Conservation (phyloP, 1,140 invertebrate species). For the Drosophila mayri region DNA sequence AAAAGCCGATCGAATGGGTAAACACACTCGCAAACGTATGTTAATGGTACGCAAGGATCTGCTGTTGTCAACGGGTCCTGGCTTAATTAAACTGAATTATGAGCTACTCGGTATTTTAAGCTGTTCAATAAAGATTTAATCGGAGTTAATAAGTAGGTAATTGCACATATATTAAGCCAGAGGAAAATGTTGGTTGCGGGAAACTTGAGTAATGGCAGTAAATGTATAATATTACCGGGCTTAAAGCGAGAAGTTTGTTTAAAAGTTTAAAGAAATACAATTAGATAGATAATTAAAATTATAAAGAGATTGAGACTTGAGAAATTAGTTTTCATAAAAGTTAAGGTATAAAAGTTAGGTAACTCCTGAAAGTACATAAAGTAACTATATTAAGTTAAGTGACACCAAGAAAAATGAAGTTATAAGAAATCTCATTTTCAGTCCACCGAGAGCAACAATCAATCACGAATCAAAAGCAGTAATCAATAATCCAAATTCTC, state of each 20-base stretch:
- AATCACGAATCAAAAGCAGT: conserved; percentile 16
- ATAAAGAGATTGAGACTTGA: no score
- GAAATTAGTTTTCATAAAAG: no score
- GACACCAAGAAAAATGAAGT: not conserved
- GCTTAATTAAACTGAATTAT: conserved; percentile 17
- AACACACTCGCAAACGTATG: conserved; percentile 5
- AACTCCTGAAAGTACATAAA: not conserved
- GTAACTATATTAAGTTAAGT: not conserved
- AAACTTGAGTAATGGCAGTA: not conserved
- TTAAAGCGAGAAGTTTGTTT: not conserved
- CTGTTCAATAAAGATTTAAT: conserved; percentile 7
- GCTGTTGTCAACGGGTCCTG: not conserved
- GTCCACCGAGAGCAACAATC: not conserved
- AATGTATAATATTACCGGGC: not conserved
- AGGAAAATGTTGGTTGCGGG: not conserved
- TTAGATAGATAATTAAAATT: no score
- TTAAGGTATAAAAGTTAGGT: no score
- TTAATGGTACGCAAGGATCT: conserved; percentile 4
- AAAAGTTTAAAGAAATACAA: not conserved
- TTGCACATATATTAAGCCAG: not conserved
- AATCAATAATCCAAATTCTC: conserved; percentile 16
- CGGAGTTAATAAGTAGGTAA: conserved; percentile 1
- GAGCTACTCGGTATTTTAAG: not conserved
- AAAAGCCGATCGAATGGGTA: conserved; percentile 15
- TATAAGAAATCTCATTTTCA: not conserved